These are phyloP conservation scores for Thamnophis elegans DNA, from an alignment of 2,797 vertebrate species.

Conservation along the genomic window DNA sequence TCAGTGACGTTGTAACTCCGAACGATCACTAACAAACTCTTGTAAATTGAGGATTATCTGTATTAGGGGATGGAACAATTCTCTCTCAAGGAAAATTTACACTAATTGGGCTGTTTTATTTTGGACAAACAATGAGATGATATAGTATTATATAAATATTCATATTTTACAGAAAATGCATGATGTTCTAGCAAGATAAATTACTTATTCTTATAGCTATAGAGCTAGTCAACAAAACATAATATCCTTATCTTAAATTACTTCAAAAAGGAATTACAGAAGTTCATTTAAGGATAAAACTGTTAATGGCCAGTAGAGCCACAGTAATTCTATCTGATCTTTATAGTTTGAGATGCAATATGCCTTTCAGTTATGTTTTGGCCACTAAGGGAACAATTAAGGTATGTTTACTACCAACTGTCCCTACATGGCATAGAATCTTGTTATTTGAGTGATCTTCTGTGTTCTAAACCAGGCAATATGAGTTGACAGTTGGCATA, in stretches of 20 bases:
- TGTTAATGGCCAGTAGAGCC: background rate
- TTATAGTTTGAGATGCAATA: background rate
- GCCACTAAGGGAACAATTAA: background rate
- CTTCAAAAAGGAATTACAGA: background rate
- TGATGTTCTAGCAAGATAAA: background rate
- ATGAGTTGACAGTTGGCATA: background rate
- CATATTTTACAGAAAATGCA: background rate
- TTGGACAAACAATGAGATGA: background rate
- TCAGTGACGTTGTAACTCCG: background rate
- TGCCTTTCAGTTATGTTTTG: background rate
- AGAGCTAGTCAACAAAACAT: background rate
- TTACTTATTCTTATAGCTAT: background rate
- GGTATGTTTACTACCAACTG: background rate
- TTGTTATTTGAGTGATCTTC: background rate
- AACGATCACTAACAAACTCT: background rate
- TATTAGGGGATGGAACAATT: background rate
- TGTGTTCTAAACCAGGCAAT: background rate
- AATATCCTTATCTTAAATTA: background rate
- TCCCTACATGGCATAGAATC: background rate
- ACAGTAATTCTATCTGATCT: background rate
- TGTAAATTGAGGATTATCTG: background rate
- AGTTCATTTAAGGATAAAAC: background rate
- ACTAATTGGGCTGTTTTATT: background rate
- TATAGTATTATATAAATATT: background rate
- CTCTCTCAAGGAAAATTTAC: background rate